Base-by-base conservation (phyloP, 1,140 invertebrate species). In the Piezodorus guildinii region DNA sequence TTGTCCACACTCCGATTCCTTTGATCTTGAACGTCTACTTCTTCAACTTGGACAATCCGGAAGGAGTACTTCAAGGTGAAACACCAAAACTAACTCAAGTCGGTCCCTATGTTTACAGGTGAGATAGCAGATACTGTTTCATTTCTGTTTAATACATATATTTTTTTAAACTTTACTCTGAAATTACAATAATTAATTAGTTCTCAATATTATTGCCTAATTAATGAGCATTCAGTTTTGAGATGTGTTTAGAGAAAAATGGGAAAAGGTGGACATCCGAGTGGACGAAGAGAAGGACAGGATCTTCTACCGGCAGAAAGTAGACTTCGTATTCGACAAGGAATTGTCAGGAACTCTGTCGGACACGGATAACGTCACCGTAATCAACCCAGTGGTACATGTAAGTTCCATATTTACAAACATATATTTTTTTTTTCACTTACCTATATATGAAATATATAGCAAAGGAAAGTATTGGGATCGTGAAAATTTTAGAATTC, bases 61-160 rank as follows among this genome's bases (percentile, higher is more conserved):
- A 65, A 2, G 64, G n/a, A 17, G 10, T 65, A 45, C 16, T 65
- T 5, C 17, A 54, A 21, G 64, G 64, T 0, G 27, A 51, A 25
- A 65, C 60, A 49, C 64, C 64, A 0, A 52, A 51, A 23, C 58
- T 65, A 15, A 23, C 39, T 3, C 19, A 65, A 56, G 51, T 65
- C 4, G 64, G 64, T 0, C 64, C 64, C n/a, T 65, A 49, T 39
- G 60, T 65, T 3, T 65, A 65, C 64, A 65, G 45, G 64, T 65
- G 52, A 54, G 52, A 49, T 19, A 14, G 46, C 9, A 10, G 3
- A 12, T 39, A 10, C 34, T 39, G 12, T 10, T 39, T 39, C 34
- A 39, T 39, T 49, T 12, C 3, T 46, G 4, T 2, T 46, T 46
- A 3, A 46, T 46, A 46, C 17, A 46, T 46, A 46, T 3, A 16